Conservation (phyloP, 2,113 vertebrate species). For the Lynx canadensis region DNA sequence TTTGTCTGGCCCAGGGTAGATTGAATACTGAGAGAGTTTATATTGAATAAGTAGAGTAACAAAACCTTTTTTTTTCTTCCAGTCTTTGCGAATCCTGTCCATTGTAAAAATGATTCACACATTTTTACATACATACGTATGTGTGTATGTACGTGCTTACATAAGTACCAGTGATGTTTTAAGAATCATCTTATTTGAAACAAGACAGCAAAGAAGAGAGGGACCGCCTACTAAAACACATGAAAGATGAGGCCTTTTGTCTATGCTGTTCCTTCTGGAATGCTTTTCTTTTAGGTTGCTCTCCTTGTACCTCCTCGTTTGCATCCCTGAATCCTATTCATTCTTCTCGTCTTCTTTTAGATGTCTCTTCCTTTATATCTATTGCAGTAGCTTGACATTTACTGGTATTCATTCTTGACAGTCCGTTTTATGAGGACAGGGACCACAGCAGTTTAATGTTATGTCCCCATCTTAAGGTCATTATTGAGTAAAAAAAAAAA, state of each 20-base stretch:
- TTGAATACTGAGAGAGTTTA: neutral
- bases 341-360: neutral
- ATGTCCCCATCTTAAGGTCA: neutral
- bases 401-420: neutral
- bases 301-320: neutral
- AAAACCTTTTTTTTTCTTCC: neutral
- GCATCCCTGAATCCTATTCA: neutral
- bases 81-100: neutral
- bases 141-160: too few species aligned
- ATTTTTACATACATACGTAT: neutral
- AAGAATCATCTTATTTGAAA: neutral
- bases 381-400: neutral
- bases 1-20: neutral
- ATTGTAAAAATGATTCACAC: neutral
- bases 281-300: neutral
- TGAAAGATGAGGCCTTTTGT: neutral
- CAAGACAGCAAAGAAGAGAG: neutral
- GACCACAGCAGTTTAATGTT: neutral
- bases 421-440: neutral
- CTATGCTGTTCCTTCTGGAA: neutral
- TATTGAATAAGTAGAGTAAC: neutral
- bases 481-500: neutral
- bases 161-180: neutral
- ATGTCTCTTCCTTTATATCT: neutral
- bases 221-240: too few species aligned